Evolutionary conservation across 2,888 invertebrate species (phyloP).

Genomic region (Philereme transversata): DNA sequence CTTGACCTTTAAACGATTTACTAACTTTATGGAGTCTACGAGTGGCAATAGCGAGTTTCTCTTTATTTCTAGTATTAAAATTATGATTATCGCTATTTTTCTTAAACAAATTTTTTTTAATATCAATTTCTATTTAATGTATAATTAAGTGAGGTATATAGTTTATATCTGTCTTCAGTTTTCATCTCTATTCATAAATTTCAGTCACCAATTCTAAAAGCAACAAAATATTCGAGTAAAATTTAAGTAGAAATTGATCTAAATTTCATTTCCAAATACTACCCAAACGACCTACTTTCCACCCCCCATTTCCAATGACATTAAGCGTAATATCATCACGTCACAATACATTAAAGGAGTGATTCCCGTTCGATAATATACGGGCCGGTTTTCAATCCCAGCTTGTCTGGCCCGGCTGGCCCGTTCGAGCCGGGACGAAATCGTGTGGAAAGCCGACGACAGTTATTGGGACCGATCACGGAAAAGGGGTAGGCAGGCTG

Average conservation of each 20-base stretch:
- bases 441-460: slow-evolving; percentile 57
- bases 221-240: too few relatives aligned
- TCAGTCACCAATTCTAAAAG: too few relatives aligned
- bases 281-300: neutral
- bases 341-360: slow-evolving; percentile 27
- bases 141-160: too few relatives aligned
- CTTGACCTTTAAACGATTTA: too few relatives aligned
- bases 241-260: neutral
- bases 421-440: slow-evolving; percentile 40
- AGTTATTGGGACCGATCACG: slow-evolving; percentile 54
- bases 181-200: too few relatives aligned
- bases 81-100: too few relatives aligned
- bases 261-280: neutral
- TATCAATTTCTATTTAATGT: too few relatives aligned
- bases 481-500: slow-evolving; percentile 17
- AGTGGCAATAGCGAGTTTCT: too few relatives aligned
- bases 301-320: slow-evolving; percentile 13
- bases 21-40: too few relatives aligned
- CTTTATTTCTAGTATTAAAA: too few relatives aligned
- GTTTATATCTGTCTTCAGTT: too few relatives aligned
- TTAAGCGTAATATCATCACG: slow-evolving; percentile 25
- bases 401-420: slow-evolving; percentile 34
- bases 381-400: slow-evolving; percentile 38
- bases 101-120: too few relatives aligned
- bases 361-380: slow-evolving; percentile 18